A percentile compares a stretch with the other conserved stretches of the same genome.
These are phyloP conservation scores for Lacerta viridis DNA, from an alignment of 2,797 vertebrate genomes.

Conservation along the genomic window DNA sequence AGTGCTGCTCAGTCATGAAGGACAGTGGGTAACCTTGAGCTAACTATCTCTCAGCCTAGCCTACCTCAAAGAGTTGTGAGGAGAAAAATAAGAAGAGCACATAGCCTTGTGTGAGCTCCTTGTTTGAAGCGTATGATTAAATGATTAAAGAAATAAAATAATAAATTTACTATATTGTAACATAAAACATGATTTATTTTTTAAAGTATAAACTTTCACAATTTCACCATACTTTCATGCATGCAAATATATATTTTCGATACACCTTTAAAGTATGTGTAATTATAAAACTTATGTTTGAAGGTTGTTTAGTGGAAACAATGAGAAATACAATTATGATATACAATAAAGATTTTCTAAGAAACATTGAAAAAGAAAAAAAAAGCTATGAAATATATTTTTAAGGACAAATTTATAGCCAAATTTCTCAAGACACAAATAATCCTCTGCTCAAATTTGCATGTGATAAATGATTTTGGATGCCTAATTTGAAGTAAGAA, in stretches of 20 bases:
- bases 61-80: neutral
- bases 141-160: neutral
- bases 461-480: neutral
- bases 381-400: neutral
- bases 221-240: neutral
- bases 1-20: neutral
- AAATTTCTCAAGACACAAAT: neutral
- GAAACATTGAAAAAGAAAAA: neutral
- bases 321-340: neutral
- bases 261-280: neutral
- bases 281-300: neutral
- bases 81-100: neutral
- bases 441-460: neutral
- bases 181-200: neutral
- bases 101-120: neutral
- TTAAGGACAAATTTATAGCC: neutral
- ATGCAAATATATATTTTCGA: neutral
- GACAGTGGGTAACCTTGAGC: neutral
- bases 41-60: neutral
- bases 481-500: neutral
- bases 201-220: neutral
- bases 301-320: neutral
- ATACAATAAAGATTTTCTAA: neutral
- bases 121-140: neutral
- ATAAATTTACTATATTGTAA: neutral